Evolutionary conservation across 1,140 invertebrate species (phyloP).

Genomic region (Scylla paramamosain): DNA sequence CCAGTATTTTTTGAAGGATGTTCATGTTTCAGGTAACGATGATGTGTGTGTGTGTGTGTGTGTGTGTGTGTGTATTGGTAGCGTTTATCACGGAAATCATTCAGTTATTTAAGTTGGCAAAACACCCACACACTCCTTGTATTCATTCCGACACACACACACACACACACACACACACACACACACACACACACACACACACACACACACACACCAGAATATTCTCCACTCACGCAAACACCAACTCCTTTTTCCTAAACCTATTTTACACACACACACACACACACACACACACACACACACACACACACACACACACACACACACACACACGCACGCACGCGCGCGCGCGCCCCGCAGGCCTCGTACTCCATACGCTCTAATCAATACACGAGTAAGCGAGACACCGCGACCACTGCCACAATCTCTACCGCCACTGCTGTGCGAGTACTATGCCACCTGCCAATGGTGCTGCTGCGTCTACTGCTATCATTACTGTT

Average conservation of each 20-base stretch:
- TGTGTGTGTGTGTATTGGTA: too few relatives aligned
- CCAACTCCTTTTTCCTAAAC: not conserved
- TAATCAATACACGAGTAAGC: conserved; percentile 22
- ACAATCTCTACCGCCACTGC: not conserved
- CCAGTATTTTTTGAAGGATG: too few relatives aligned
- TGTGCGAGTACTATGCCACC: not conserved
- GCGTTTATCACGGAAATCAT: too few relatives aligned
- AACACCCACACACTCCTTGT: too few relatives aligned
- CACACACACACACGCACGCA: conserved; percentile 18
- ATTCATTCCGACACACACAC: too few relatives aligned
- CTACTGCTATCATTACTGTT: not conserved
- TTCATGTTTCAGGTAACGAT: too few relatives aligned
- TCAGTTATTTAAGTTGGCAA: too few relatives aligned
- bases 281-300: too few relatives aligned
- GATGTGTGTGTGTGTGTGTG: too few relatives aligned
- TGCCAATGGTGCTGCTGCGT: not conserved
- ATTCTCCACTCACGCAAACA: not conserved
- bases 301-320: not conserved
- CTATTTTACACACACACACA: too few relatives aligned
- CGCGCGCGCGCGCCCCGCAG: not conserved
- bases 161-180: not conserved
- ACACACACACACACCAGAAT: not conserved
- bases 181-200: conserved; percentile 20
- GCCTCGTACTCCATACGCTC: not conserved
- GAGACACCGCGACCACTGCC: not conserved